Base-by-base conservation (phyloP, 2,113 vertebrate genomes). In the Pseudopipra pipra region DNA sequence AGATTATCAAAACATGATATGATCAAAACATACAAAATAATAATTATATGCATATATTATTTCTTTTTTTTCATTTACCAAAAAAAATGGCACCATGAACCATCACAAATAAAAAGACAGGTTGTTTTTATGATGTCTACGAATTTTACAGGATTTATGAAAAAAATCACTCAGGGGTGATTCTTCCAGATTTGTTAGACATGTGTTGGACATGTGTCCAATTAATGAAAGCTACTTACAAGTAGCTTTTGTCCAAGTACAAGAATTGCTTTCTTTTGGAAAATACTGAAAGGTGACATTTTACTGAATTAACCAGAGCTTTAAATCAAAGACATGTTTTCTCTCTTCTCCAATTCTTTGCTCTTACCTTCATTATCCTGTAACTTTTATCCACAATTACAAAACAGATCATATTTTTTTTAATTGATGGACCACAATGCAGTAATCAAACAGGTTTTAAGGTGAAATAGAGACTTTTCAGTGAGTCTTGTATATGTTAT, bases 371-470 rank as follows among this genome's bases (percentile, higher is more conserved):
- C 21, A 51, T 82, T 68, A 31, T 44, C 12, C 21, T 43, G 15
- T 49, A 76, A 49, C 23, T 85, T 80, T 44, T 86, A 93, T 33
- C n/a, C 41, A 66, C 31, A 68, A 46, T 68, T 58, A 76, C 6
- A 79, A 39, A 75, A 61, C 43, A 47, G 4, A 12, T 10, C 22
- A 1, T 18, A 56, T 61, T 86, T 80, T 85, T 85, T 85, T 41
- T 30, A 35, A n/a, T 1, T 33, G 31, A 68, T 11, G 6, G 30
- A 30, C n/a, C 39, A 63, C 52, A 83, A 58, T 15, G n/a, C 16
- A 73, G 25, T 20, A 85, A 85, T 94, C 68, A 92, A 94, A 88
- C 11, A 56, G 21, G 41, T 61, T 91, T 94, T 86, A 88, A 67
- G 24, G 28, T 70, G 86, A 93, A 94, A 92, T 67, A 87, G 39